Conservation (phyloP, 2,797 vertebrate species). For the Apogon hyalosoma region DNA sequence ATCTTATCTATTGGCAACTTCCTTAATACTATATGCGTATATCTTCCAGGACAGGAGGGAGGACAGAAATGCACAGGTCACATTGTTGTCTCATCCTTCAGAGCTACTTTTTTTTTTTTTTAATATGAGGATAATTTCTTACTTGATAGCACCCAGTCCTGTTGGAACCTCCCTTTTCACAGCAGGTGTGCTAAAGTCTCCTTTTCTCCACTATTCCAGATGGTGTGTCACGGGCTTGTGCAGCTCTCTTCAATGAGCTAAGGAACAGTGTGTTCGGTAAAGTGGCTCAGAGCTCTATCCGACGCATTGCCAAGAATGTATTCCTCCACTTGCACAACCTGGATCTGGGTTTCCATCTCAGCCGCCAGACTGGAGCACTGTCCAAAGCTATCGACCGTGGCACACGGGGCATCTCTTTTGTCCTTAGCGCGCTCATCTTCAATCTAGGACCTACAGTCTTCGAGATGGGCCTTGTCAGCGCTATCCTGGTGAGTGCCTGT, state of each 20-base stretch:
- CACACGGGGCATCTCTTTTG: constrained; percentile 93
- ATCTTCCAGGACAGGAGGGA: constrained; percentile 18
- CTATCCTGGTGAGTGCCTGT: constrained; percentile 88
- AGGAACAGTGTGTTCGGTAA: constrained; percentile 97
- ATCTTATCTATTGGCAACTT: constrained; percentile 31
- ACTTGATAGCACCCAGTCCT: constrained; percentile 15
- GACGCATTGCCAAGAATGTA: constrained; percentile 96
- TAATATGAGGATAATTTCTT: constrained; percentile 39
- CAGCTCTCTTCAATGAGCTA: constrained; percentile 95
- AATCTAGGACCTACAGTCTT: constrained; percentile 96
- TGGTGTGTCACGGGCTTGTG: constrained; percentile 90
- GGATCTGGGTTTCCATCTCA: constrained; percentile 96
- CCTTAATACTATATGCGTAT: constrained; percentile 21
- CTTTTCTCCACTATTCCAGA: constrained; percentile 82
- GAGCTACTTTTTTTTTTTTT: constrained; percentile 30
- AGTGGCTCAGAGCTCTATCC: constrained; percentile 97
- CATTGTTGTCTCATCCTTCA: constrained; percentile 28
- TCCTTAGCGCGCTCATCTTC: constrained; percentile 95
- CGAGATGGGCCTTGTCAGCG: constrained; percentile 93
- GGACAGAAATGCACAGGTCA: constrained; percentile 19
- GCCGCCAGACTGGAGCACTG: constrained; percentile 94
- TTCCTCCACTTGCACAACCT: constrained; percentile 97
- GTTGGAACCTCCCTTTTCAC: constrained; percentile 49
- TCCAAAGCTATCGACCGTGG: constrained; percentile 98
- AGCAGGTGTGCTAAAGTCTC: constrained; percentile 62